A percentile compares a stretch with the other conserved stretches of the same genome.
phyloP scores from a whole-genome alignment of 2,113 vertebrate species.

The Bos javanicus region DNA sequence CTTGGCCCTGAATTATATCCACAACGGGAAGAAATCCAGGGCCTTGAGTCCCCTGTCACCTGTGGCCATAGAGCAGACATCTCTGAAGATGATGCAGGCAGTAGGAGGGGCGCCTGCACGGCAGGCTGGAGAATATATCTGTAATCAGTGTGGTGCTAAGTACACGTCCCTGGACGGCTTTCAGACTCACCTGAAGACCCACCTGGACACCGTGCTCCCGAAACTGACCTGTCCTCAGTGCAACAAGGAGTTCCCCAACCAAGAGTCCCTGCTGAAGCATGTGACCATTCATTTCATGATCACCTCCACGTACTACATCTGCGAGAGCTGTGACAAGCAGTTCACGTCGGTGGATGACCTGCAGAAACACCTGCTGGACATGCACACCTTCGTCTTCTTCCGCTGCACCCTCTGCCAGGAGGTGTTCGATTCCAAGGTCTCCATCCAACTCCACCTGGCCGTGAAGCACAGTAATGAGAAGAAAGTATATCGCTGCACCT shows the following conservation, averaged over 20 bases:
- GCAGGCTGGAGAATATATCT: constrained; percentile 93
- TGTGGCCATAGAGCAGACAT: constrained; percentile 90
- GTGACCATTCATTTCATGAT: constrained; percentile 98
- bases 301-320: constrained; percentile 98
- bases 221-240: constrained; percentile 97
- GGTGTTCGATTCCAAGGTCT: constrained; percentile 98
- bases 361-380: constrained; percentile 97
- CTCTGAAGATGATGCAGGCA: constrained; percentile 91
- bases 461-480: constrained; percentile 99
- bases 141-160: constrained; percentile 97
- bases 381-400: constrained; percentile 99
- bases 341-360: constrained; percentile 98
- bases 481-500: constrained; percentile 96
- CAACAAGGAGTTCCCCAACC: constrained; percentile 98
- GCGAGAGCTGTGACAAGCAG: constrained; percentile 99
- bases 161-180: constrained; percentile 95
- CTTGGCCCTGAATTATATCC: constrained; percentile 96
- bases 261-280: constrained; percentile 96
- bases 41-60: constrained; percentile 96
- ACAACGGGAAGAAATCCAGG: constrained; percentile 95
- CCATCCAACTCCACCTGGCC: constrained; percentile 96
- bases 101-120: constrained; percentile 87
- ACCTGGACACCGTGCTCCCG: constrained; percentile 93
- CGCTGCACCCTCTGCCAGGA: constrained; percentile 98
- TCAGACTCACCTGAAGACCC: constrained; percentile 97